Conservation (phyloP, 2,797 vertebrate species). For the Pteropus rufus region DNA sequence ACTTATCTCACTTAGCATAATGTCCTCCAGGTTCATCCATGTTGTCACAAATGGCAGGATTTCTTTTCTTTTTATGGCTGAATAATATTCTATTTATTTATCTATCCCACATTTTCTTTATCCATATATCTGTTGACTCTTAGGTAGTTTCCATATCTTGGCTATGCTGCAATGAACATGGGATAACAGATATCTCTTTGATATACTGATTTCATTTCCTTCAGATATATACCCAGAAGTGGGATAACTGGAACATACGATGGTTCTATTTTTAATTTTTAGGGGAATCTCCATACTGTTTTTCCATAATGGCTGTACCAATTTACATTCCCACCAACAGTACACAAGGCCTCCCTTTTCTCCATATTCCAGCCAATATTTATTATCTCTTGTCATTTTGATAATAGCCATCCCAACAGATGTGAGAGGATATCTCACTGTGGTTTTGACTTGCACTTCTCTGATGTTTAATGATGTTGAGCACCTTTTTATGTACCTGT, state of each 20-base stretch:
- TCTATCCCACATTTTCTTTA: background rate
- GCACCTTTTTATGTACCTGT: background rate
- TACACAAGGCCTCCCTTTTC: background rate
- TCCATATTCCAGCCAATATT: background rate
- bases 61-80: background rate
- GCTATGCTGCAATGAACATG: background rate
- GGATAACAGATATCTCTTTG: background rate
- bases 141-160: background rate
- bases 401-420: background rate
- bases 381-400: background rate
- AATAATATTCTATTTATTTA: background rate
- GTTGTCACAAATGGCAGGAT: background rate
- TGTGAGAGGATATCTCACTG: background rate
- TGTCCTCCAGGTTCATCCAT: background rate
- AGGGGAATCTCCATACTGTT: background rate
- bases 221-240: background rate
- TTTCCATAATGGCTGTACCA: background rate
- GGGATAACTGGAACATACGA: background rate
- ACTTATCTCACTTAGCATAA: background rate
- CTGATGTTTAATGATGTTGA: background rate
- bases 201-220: background rate
- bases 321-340: background rate
- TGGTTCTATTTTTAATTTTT: background rate
- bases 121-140: background rate
- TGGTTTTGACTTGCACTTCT: background rate